Percentiles rank a stretch among this genome's conserved stretches.
Conservation (phyloP, 1,140 invertebrate genomes). For the Diprion similis region DNA sequence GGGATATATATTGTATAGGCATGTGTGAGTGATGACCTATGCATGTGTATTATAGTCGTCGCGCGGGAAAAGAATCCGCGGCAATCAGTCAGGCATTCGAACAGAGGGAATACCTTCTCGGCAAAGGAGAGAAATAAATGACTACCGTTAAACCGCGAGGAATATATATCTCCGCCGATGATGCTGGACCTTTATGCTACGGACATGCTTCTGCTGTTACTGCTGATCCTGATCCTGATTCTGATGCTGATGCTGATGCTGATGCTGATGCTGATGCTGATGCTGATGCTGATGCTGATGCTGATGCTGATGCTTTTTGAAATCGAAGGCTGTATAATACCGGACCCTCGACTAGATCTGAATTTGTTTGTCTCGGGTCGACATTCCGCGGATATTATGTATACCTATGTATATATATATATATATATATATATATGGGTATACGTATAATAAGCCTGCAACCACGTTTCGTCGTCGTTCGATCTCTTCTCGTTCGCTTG, state of each 20-base stretch:
- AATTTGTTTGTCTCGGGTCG: slow-evolving; percentile 40
- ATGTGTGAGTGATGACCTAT: no score
- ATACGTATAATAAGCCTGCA: no score
- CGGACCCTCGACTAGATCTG: slow-evolving; percentile 31
- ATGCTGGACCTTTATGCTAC: no score
- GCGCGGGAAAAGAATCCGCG: slow-evolving; percentile 35
- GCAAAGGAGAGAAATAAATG: slow-evolving; percentile 37
- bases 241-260: no score
- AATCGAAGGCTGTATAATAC: background rate
- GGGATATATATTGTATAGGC: no score
- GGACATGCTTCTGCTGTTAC: no score
- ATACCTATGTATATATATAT: slow-evolving; percentile 15
- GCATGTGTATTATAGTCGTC: no score
- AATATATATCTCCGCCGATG: no score
- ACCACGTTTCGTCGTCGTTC: slow-evolving; percentile 19
- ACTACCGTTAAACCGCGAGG: slow-evolving; percentile 30
- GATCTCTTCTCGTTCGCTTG: slow-evolving; percentile 31
- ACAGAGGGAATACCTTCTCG: slow-evolving; percentile 28
- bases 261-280: no score
- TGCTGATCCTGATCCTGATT: no score
- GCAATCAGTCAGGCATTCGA: slow-evolving; percentile 43
- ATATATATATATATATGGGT: no score
- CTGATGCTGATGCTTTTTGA: background rate
- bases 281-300: background rate
- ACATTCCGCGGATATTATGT: background rate